Base-by-base conservation (phyloP, 2,113 vertebrate genomes). In the Microtus montanus region DNA sequence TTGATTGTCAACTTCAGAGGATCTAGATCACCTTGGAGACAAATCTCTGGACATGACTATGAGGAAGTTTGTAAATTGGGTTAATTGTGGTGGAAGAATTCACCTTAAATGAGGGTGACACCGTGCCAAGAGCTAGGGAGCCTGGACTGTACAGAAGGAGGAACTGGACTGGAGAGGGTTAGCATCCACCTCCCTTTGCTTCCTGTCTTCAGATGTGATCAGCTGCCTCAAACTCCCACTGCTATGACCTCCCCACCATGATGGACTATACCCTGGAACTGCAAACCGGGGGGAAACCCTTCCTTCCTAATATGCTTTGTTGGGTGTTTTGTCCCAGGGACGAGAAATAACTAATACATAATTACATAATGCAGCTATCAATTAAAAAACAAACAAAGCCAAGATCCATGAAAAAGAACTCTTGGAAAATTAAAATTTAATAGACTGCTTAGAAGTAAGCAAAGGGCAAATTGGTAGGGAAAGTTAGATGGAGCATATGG, bases 341-440 rank as follows among this genome's bases (percentile, higher is more conserved):
- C 14, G 54, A 41, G 54, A 63, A 63, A 54, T 26, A 58, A 82
- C 20, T 24, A 38, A 24, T 82, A 90, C 7, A 52, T 52, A 52
- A 14, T 13, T 52, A 52, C 52, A 52, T 14, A 52, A 52, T 14
- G 52, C 52, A 52, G 52, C 52, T 52, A 52, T 52, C 71, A 68
- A 78, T 54, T 80, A 64, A 87, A 44, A 64, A 44, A 35, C 6
- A 70, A 58, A 61, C 41, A 85, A 87, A 77, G 63, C 52, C 75
- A 92, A 73, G 75, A 92, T 64, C 12, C 64, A 30, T 44, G 15
- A 92, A 71, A 91, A 91, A 89, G 38, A 85, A 47, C 19, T 12
- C n/a, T 47, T 80, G 28, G 35, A 89, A 93, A 95, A 49, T 80
- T 86, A 93, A 85, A 94, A 87, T 24, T 64, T 71, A 82, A 80